Conservation (phyloP, 1,140 invertebrate genomes). For the Zaprionus ghesquierei region DNA sequence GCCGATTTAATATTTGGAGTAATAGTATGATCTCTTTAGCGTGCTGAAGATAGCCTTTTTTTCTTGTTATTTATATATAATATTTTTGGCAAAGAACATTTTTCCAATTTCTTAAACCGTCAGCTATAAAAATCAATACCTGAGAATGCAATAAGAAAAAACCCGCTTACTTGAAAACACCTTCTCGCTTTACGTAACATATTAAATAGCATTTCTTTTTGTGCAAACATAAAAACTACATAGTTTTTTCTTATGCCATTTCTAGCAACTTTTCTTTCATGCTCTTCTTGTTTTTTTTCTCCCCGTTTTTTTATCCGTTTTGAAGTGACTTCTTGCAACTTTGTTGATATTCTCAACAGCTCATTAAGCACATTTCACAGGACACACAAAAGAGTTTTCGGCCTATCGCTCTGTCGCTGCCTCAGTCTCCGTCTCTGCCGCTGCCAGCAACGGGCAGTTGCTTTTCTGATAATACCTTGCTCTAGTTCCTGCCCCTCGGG, state of each 20-base stretch:
- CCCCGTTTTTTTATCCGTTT: background rate
- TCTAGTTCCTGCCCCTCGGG: background rate
- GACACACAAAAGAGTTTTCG: background rate
- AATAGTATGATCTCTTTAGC: too few species aligned
- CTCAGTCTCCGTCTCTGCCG: background rate
- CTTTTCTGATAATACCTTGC: background rate
- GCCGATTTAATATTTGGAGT: too few species aligned
- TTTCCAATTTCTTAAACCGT: too few species aligned
- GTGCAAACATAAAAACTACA: background rate
- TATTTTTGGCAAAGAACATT: too few species aligned
- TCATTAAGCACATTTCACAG: constrained; percentile 14
- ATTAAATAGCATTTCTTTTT: background rate
- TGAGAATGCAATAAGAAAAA: too few species aligned
- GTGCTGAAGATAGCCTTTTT: too few species aligned
- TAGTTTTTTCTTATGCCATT: background rate
- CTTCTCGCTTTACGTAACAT: too few species aligned
- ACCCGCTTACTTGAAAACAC: too few species aligned
- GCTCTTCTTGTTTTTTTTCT: background rate
- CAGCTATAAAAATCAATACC: too few species aligned
- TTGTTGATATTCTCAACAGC: constrained; percentile 2
- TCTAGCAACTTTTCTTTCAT: background rate
- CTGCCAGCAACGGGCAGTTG: too few species aligned
- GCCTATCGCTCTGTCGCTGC: background rate
- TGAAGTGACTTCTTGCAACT: background rate
- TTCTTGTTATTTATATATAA: too few species aligned